Evolutionary conservation across 1,140 invertebrate species (phyloP).

Genomic region (Listronotus bonariensis): DNA sequence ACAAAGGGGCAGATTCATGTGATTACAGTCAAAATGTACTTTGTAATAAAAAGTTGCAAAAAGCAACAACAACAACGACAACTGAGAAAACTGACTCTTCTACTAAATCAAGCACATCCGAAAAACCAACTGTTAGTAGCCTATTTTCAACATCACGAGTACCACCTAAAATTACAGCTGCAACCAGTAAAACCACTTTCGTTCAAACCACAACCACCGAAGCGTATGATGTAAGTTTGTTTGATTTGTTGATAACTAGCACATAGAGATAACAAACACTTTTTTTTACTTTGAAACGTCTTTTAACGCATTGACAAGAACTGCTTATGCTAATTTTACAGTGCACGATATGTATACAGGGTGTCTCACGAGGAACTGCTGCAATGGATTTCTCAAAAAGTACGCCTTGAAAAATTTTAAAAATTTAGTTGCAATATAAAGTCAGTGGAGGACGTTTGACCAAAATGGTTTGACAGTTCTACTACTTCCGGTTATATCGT

Average conservation of each 20-base stretch:
- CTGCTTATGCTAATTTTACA: too few relatives aligned
- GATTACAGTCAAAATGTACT: constrained; percentile 88
- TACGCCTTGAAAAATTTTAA: too few relatives aligned
- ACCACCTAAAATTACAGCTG: constrained; percentile 52
- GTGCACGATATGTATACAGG: too few relatives aligned
- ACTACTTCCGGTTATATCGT: too few relatives aligned
- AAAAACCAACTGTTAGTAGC: constrained; percentile 16
- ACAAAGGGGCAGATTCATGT: constrained; percentile 88
- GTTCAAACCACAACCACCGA: constrained; percentile 48
- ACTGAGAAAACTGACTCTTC: constrained; percentile 54
- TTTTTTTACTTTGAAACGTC: too few relatives aligned
- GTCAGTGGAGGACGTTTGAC: too few relatives aligned
- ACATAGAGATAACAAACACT: too few relatives aligned
- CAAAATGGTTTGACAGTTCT: too few relatives aligned
- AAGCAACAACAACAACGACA: constrained; percentile 58
- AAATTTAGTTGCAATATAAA: too few relatives aligned
- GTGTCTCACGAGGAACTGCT: too few relatives aligned
- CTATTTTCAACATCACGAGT: constrained; percentile 49
- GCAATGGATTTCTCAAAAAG: too few relatives aligned
- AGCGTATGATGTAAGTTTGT: constrained; percentile 35
- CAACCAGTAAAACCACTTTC: constrained; percentile 53
- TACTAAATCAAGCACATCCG: constrained; percentile 46
- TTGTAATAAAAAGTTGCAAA: constrained; percentile 66
- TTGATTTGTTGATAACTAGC: not conserved
- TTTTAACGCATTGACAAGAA: too few relatives aligned